phyloP scores from a whole-genome alignment of 2,797 vertebrate species.

The Scomberomorus guttatus region DNA sequence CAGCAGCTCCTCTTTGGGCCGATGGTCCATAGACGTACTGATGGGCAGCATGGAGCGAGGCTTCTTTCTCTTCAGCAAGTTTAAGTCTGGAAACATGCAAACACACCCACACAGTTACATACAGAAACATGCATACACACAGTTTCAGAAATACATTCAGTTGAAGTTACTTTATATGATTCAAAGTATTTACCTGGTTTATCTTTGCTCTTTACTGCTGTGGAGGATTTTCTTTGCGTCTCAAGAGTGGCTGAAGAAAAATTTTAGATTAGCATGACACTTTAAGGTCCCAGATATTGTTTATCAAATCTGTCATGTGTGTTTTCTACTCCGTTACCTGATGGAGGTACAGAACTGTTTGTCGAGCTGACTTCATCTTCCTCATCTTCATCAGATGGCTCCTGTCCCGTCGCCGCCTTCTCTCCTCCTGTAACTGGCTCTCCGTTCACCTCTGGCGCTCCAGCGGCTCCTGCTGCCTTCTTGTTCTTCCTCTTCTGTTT shows the following conservation, averaged over 20 bases:
- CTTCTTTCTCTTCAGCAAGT: constrained; percentile 91
- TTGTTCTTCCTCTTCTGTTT: constrained; percentile 93
- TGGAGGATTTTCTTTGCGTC: constrained; percentile 48
- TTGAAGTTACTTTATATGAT: neutral
- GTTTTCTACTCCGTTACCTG: constrained; percentile 75
- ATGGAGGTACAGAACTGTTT: constrained; percentile 24
- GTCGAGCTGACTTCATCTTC: constrained; percentile 75
- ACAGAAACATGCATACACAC: neutral
- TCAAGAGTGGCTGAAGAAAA: constrained; percentile 68
- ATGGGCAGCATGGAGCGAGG: constrained; percentile 93
- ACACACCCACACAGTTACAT: rapidly evolving
- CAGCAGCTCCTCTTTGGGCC: constrained; percentile 94
- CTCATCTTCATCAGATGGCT: constrained; percentile 86
- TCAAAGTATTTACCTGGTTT: constrained; percentile 79
- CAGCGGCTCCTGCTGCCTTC: constrained; percentile 44
- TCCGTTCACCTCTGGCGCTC: constrained; percentile 67
- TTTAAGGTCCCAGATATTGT: neutral
- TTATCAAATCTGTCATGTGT: rapidly evolving
- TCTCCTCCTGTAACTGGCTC: constrained; percentile 67
- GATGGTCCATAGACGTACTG: constrained; percentile 94
- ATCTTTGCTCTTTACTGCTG: constrained; percentile 86
- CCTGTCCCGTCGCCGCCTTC: constrained; percentile 70
- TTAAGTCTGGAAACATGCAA: constrained; percentile 39
- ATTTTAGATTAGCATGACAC: neutral
- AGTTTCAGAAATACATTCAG: neutral